A percentile compares a stretch with the other conserved stretches of the same genome.
Evolutionary conservation across 1,140 invertebrate genomes (phyloP).

Genomic region (Stegodyphus dumicola): DNA sequence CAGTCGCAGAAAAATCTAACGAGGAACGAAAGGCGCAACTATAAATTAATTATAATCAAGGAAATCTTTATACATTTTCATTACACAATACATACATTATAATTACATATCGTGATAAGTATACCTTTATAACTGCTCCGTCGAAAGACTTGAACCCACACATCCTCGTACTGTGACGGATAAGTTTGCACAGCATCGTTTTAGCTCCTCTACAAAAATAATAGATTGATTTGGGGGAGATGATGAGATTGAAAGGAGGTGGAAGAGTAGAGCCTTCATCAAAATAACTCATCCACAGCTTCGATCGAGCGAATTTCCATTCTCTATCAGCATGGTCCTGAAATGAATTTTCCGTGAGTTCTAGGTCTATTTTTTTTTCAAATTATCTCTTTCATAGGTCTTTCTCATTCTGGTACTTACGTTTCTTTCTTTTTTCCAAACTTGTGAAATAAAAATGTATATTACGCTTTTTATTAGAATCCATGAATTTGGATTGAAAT

Average conservation of each 20-base stretch:
- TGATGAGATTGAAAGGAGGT: slow-evolving; percentile 73
- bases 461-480: too few species aligned
- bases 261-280: slow-evolving; percentile 73
- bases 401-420: too few species aligned
- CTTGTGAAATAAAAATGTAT: too few species aligned
- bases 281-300: slow-evolving; percentile 75
- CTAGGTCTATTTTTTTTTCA: too few species aligned
- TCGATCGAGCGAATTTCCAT: slow-evolving; percentile 74
- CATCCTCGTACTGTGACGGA: slow-evolving; percentile 11
- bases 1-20: too few species aligned
- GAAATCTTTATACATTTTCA: too few species aligned
- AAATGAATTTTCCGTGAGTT: neutral
- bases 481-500: too few species aligned
- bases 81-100: too few species aligned
- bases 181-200: slow-evolving; percentile 63
- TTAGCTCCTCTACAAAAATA: slow-evolving; percentile 68
- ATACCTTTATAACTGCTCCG: slow-evolving; percentile 40
- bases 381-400: too few species aligned
- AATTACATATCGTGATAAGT: neutral
- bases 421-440: too few species aligned
- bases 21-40: too few species aligned
- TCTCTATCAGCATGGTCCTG: slow-evolving; percentile 74
- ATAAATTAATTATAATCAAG: too few species aligned
- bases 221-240: slow-evolving; percentile 72
- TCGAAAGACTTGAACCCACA: slow-evolving; percentile 39